These are phyloP conservation scores for Botrylloides violaceus DNA, from an alignment of 23 tunicate genomes.

Conservation along the genomic window DNA sequence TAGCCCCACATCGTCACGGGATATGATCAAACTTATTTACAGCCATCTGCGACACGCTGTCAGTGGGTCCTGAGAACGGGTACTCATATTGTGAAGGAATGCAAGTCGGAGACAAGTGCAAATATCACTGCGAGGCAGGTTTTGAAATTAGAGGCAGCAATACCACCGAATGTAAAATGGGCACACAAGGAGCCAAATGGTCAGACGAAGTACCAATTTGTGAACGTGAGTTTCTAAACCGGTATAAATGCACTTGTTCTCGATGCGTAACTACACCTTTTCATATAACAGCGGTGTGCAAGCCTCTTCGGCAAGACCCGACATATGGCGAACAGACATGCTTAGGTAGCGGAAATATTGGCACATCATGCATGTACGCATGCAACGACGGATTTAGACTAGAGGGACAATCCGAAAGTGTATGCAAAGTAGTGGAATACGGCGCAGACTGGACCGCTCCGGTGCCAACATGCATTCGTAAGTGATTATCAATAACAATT, in stretches of 20 bases:
- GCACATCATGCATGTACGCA: neutral
- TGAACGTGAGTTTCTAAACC: neutral
- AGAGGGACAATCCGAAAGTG: neutral
- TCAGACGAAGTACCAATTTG: neutral
- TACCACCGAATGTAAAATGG: neutral
- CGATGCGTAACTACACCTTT: too few species aligned
- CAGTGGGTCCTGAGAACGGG: neutral
- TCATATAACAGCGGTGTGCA: neutral
- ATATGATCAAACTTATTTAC: too few species aligned
- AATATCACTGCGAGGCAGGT: neutral
- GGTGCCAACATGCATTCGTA: neutral
- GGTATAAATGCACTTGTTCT: too few species aligned
- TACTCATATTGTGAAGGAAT: neutral
- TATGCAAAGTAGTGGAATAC: neutral
- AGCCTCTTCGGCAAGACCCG: neutral
- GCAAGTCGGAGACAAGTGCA: neutral
- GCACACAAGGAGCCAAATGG: neutral
- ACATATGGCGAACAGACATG: neutral
- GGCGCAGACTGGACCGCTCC: neutral
- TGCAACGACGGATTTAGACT: neutral
- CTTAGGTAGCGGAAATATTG: neutral
- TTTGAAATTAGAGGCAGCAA: neutral
- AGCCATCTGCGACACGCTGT: neutral
- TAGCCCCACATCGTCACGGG: too few species aligned
- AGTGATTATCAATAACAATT: too few species aligned